Conservation (phyloP, 2,113 vertebrate genomes). For the Urocitellus parryii region DNA sequence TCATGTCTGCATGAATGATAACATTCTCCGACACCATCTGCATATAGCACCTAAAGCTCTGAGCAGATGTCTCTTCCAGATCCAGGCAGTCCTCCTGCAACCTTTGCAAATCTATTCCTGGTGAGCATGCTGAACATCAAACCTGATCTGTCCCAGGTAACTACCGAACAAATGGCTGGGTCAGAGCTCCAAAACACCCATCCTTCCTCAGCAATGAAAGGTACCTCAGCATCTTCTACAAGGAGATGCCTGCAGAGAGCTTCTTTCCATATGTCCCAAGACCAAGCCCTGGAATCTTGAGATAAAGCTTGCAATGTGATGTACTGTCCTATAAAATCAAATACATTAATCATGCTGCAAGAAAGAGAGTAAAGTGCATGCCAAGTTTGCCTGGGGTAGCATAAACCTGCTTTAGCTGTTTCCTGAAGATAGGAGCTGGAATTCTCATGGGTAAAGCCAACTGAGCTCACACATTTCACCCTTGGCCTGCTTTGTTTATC, state of each 20-base stretch:
- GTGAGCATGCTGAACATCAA: not conserved
- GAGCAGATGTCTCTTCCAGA: not conserved
- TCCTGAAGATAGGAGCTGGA: slow-evolving; percentile 79
- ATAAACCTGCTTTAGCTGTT: slow-evolving; percentile 68
- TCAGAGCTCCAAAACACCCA: not conserved
- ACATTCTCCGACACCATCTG: not conserved
- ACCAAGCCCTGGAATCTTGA: not conserved
- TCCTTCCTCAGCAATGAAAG: not conserved
- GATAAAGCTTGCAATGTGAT: slow-evolving; percentile 35
- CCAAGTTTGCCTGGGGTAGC: slow-evolving; percentile 58
- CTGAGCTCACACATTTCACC: slow-evolving; percentile 72
- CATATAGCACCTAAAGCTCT: not conserved
- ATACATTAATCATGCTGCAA: not conserved
- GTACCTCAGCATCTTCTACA: not conserved
- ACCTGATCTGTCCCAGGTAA: not conserved
- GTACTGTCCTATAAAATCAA: slow-evolving; percentile 45
- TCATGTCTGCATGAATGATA: not conserved
- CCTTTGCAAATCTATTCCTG: not conserved
- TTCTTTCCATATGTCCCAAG: not conserved
- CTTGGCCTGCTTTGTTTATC: slow-evolving; percentile 80
- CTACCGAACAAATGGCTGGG: not conserved
- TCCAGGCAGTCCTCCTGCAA: not conserved
- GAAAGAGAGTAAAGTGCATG: slow-evolving; percentile 19
- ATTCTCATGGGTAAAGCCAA: slow-evolving; percentile 61
- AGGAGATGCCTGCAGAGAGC: not conserved